Base-by-base conservation (phyloP, 2,113 vertebrate genomes). In the Gymnobelideus leadbeateri region DNA sequence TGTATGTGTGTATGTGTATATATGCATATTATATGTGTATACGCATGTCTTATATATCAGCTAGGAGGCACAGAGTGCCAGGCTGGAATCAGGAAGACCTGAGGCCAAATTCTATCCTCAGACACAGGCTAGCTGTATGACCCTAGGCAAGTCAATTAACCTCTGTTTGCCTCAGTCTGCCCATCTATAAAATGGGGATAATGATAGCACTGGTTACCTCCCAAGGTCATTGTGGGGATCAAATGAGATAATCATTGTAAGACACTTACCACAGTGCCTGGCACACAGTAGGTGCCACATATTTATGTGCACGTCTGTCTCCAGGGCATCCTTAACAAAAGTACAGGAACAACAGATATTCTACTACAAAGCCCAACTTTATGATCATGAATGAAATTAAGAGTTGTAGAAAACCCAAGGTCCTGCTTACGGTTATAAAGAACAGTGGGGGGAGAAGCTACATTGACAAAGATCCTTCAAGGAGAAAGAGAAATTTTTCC, bases 1-100 rank as follows among this genome's bases (percentile, higher is more conserved):
- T 16, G 11, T 77, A n/a, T 16, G 0, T n/a, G 5, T 11, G 8
- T 11, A 11, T 31, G 12, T 16, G 1, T 77, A n/a, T 16, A 3
- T 77, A n/a, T 16, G 0, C 19, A 16, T 16, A 19, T 37, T 31
- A 19, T 77, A n/a, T 77, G 31, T 77, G 61, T 68, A 12, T 77
- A 1, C n/a, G 0, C 37, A n/a, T 61, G 10, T 61, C 16, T 77
- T 61, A 31, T 61, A 14, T 31, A 61, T 31, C 28, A 61, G 68
- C 14, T n/a, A 19, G 68, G 14, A 21, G 37, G 68, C 37, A n/a
- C 68, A 77, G 68, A n/a, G 14, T 77, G 37, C 14, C 68, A 77
- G 12, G 14, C 37, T 77, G 68, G 37, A 77, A 25, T 77, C 68
- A 77, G 68, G 37, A n/a, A 19, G 37, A n/a, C 16, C 14, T 77